Conservation (phyloP, 2,113 vertebrate species). For the Oriolus oriolus region DNA sequence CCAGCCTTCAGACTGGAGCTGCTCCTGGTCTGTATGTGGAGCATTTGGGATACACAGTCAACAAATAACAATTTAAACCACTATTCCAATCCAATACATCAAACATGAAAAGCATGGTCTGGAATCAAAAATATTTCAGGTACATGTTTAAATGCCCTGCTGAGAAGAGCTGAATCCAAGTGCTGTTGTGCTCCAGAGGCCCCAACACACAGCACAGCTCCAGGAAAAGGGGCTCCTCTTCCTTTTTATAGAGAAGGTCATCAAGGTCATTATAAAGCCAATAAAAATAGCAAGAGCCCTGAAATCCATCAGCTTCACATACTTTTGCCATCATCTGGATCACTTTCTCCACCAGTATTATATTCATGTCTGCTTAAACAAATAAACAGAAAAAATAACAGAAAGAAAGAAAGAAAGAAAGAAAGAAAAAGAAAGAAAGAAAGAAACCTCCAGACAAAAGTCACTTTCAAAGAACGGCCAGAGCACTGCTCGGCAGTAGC, state of each 20-base stretch:
- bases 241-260: not conserved
- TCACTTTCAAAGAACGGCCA: not conserved
- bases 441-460: not conserved
- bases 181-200: not conserved
- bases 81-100: not conserved
- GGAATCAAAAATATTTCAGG: not conserved
- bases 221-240: not conserved
- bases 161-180: not conserved
- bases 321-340: not conserved
- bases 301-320: not conserved
- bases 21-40: not conserved
- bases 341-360: not conserved
- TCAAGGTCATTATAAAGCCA: not conserved
- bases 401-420: not conserved
- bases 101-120: not conserved
- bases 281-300: not conserved
- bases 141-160: not conserved
- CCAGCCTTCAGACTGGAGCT: not conserved
- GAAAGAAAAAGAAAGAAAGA: not conserved
- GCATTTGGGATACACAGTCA: fast-evolving
- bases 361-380: not conserved
- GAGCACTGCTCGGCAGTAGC: too few species aligned
- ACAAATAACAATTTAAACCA: not conserved
- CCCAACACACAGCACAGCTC: not conserved
- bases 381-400: not conserved